Percentiles rank a stretch among this genome's conserved stretches.
Conservation (phyloP, 2,888 invertebrate species). For the Ichneumoninae sp. region DNA sequence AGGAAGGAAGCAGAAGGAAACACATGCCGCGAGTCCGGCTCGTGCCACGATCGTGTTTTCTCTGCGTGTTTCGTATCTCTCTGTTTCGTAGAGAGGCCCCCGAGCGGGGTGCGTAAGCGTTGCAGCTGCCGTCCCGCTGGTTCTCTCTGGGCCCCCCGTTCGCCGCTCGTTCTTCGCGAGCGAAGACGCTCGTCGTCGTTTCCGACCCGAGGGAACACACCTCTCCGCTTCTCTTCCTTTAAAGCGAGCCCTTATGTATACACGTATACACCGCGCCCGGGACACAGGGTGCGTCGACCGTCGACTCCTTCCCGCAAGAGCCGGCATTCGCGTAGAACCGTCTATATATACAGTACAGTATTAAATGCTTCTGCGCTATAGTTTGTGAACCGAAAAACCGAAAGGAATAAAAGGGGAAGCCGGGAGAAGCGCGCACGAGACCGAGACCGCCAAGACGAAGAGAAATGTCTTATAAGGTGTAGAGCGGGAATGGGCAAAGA, state of each 20-base stretch:
- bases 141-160: constrained; percentile 58
- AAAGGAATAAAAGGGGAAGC: constrained; percentile 10
- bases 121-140: constrained; percentile 71
- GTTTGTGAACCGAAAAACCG: constrained; percentile 28
- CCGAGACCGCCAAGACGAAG: constrained; percentile 58
- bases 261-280: constrained; percentile 33
- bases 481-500: constrained; percentile 23
- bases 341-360: constrained; percentile 4
- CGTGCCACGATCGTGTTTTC: constrained; percentile 78
- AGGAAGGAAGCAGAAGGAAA: constrained; percentile 74
- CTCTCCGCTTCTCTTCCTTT: constrained; percentile 28
- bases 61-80: constrained; percentile 49
- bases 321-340: constrained; percentile 20
- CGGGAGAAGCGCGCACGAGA: constrained; percentile 66
- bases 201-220: constrained; percentile 56
- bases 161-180: constrained; percentile 31
- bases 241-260: constrained; percentile 31
- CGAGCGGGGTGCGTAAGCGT: constrained; percentile 46
- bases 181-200: constrained; percentile 20
- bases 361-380: constrained; percentile 14
- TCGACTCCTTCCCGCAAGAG: neutral
- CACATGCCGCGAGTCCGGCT: constrained; percentile 80
- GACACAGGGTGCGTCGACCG: constrained; percentile 59
- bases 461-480: constrained; percentile 40
- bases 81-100: constrained; percentile 56